Evolutionary conservation across 2,888 invertebrate genomes (phyloP).

Genomic region (Helobdella robusta): DNA sequence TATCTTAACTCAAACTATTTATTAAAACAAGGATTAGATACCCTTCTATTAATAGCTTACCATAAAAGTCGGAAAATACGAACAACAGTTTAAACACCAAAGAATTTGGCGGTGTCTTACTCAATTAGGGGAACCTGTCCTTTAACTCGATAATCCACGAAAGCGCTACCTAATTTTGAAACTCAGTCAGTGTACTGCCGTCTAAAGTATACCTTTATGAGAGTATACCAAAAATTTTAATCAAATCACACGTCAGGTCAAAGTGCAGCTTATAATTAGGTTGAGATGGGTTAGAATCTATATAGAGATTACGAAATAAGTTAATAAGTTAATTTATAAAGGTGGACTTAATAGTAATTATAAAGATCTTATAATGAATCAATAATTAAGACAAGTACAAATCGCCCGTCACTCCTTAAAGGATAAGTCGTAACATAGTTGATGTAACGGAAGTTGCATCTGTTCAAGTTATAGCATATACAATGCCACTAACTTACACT

Average conservation of each 20-base stretch:
- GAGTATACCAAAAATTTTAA: conserved; percentile 23
- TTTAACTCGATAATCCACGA: conserved; percentile 37
- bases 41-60: conserved; percentile 37
- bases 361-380: conserved; percentile 28
- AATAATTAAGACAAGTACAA: conserved; percentile 63
- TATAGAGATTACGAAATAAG: conserved; percentile 19
- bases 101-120: conserved; percentile 38
- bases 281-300: conserved; percentile 60
- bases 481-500: conserved; percentile 32
- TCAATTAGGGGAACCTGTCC: conserved; percentile 39
- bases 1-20: conserved; percentile 6
- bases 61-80: conserved; percentile 35
- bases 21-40: conserved; percentile 57
- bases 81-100: conserved; percentile 37
- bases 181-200: conserved; percentile 38
- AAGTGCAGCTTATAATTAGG: conserved; percentile 62
- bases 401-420: conserved; percentile 66
- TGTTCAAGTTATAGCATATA: conserved; percentile 48
- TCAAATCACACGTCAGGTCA: conserved; percentile 65
- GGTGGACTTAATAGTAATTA: conserved; percentile 39
- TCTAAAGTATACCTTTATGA: conserved; percentile 34
- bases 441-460: conserved; percentile 66
- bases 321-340: conserved; percentile 26
- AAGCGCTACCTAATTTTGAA: conserved; percentile 28
- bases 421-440: conserved; percentile 75